Base-by-base conservation (phyloP, 2,797 vertebrate species). In the Pipistrellus nathusii region DNA sequence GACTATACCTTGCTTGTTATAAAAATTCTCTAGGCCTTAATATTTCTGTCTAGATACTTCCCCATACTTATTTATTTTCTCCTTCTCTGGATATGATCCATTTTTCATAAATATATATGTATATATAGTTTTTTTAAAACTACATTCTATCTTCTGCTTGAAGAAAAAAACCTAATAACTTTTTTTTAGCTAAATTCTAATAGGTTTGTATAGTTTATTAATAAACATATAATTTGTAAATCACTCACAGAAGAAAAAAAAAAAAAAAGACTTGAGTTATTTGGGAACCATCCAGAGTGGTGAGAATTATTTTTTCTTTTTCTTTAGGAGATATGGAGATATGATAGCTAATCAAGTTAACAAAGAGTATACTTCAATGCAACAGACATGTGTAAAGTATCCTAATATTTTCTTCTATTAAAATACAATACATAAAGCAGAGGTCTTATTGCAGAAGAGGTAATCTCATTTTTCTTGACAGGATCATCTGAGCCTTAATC, bases 171-270 rank as follows among this genome's bases (percentile, higher is more conserved):
- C 13, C 51, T 15, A 72, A 20, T 85, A 92, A 88, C 77, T 85
- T 90, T 86, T 77, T n/a, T n/a, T n/a, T n/a, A n/a, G n/a, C 51
- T 88, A 90, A 92, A 94, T 55, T 51, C 13, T 59, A 73, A 85
- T 41, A 69, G 1, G 92, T 69, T 72, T 85, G 9, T 41, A 68
- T 8, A 53, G 41, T 4, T 88, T 68, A 35, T 71, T 21, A 88
- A 93, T 71, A 57, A 41, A 20, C 0, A 38, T 38, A 48, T 13
- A 69, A 86, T 64, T 62, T 84, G 20, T 62, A 96, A 96, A 90
- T 72, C 3, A 81, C 32, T 30, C 5, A 23, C 0, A 35, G 1
- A 35, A 81, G 14, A 20, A 82, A 53, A 85, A 62, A 77, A 72
- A 77, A 72, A 6, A 8, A 76, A 85, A 10, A 69, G 48, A 68